Conservation (phyloP, 2,888 invertebrate genomes). For the Halictus ligatus region DNA sequence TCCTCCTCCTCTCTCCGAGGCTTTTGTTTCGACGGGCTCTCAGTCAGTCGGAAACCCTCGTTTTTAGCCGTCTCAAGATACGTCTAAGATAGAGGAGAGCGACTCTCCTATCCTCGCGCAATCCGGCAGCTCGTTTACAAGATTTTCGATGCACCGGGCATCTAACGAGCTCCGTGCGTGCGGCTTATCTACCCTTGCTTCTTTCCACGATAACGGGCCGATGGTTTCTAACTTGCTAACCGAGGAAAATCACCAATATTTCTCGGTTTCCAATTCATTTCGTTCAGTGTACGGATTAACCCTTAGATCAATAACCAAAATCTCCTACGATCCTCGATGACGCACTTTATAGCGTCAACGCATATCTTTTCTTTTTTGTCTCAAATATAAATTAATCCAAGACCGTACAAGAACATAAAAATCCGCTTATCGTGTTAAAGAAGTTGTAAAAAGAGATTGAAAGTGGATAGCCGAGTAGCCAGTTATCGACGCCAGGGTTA, state of each 20-base stretch:
- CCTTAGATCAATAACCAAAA: too few species aligned
- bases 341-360: too few species aligned
- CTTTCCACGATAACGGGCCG: conserved; percentile 13
- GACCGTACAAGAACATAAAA: too few species aligned
- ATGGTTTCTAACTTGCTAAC: not conserved
- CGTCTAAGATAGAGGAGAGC: conserved; percentile 51
- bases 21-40: conserved; percentile 48
- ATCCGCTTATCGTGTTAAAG: too few species aligned
- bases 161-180: conserved; percentile 48
- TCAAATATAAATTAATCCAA: too few species aligned
- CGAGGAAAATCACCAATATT: not conserved
- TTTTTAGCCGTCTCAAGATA: conserved; percentile 66
- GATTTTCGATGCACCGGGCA: conserved; percentile 50
- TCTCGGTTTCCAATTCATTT: not conserved
- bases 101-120: conserved; percentile 28
- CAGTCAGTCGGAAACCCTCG: conserved; percentile 31
- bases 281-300: not conserved
- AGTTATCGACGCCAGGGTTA: too few species aligned
- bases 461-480: too few species aligned
- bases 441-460: too few species aligned
- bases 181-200: conserved; percentile 21
- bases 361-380: too few species aligned
- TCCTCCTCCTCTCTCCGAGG: conserved; percentile 22
- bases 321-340: too few species aligned
- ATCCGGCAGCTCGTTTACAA: conserved; percentile 57